Evolutionary conservation across 2,888 invertebrate genomes (phyloP).

Genomic region (Yponomeuta plumbellus): DNA sequence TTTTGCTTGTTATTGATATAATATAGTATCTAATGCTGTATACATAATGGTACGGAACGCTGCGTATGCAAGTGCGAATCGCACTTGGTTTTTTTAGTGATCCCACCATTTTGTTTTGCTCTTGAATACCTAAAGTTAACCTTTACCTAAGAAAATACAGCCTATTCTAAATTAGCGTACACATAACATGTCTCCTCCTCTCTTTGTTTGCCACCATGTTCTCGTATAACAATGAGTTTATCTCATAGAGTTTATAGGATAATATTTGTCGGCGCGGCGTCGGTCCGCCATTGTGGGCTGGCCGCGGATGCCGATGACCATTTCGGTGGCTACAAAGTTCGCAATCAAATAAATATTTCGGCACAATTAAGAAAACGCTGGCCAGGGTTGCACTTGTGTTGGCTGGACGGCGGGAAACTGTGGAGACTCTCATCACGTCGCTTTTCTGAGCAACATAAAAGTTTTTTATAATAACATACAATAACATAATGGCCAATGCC

Average conservation of each 20-base stretch:
- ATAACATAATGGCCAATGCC: no score
- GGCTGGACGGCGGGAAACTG: slow-evolving; percentile 46
- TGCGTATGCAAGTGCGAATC: no score
- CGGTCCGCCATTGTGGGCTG: slow-evolving; percentile 56
- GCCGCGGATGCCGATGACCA: slow-evolving; percentile 69
- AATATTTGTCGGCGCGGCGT: slow-evolving; percentile 40
- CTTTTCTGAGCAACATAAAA: not conserved
- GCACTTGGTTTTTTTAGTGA: no score
- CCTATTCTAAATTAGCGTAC: not conserved
- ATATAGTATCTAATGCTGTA: no score
- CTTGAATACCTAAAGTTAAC: no score
- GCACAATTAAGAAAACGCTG: slow-evolving; percentile 76
- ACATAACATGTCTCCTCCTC: not conserved
- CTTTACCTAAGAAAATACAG: not conserved
- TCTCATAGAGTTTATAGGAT: slow-evolving; percentile 42
- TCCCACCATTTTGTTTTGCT: no score
- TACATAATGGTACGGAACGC: no score
- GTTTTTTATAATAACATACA: no score
- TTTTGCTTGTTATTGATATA: no score
- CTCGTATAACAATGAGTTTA: slow-evolving; percentile 17
- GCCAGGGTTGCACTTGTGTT: slow-evolving; percentile 74
- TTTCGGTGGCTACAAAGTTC: slow-evolving; percentile 69
- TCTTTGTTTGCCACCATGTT: not conserved
- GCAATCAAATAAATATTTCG: slow-evolving; percentile 78
- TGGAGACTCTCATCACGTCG: slow-evolving; percentile 37